Base-by-base conservation (phyloP, 1,140 invertebrate genomes). In the Drosophila sulfurigaster region DNA sequence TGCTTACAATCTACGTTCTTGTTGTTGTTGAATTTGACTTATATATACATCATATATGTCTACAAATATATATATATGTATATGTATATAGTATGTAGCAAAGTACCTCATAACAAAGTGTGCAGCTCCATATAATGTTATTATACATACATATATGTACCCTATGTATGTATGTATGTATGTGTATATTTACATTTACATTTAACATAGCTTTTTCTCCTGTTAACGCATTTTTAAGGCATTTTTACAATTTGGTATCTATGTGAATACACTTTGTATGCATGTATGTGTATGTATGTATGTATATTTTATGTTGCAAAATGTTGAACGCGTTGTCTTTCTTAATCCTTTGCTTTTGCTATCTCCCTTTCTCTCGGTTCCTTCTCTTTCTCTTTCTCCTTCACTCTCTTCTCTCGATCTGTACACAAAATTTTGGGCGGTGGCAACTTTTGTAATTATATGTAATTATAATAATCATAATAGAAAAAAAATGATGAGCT, bases 141-240 rank as follows among this genome's bases (percentile, higher is more conserved):
- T 16, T 13, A 35, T 54, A 54, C 28, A 32, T 54, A 54, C 28
- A 35, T 11, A 15, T 7, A 62, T 46, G n/a, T 56, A n/a, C n/a
- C n/a, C n/a, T n/a, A 38, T 82, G 20, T 20, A 20, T 25, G 20
- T 25, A 25, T 25, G 20, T 25, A 25, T 25, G 20, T 25, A 25
- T 25, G 20, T 25, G 20, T 25, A 25, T 25, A 25, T 25, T 25
- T 25, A 25, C 20, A 87, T 87, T 77, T 88, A 87, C 83, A 86
- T 46, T 62, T 82, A 79, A 82, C 74, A 80, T 87, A 79, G 74
- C 60, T 78, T 78, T 25, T 66, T 66, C 52, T 87, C 64, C 48
- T 82, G 72, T 72, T 82, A 59, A 79, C 77, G 79, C 83, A 78
- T 83, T 73, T 79, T 67, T 66, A 89, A 88, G 85, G 83, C 85